phyloP scores from a whole-genome alignment of 2,113 vertebrate genomes.

The Alces alces region DNA sequence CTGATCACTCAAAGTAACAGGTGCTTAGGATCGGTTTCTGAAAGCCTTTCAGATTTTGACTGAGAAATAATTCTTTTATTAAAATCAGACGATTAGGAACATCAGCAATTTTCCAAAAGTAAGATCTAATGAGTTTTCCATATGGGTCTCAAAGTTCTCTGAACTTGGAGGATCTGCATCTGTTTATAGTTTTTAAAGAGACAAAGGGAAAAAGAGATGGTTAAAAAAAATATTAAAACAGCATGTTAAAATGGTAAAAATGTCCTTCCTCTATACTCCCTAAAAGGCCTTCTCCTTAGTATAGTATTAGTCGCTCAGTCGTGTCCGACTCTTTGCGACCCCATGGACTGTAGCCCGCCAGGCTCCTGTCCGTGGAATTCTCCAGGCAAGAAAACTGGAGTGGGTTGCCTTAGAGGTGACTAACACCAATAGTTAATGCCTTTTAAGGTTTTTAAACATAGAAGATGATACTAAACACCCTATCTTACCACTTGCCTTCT shows the following conservation, averaged over 20 bases:
- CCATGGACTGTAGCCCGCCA: no score
- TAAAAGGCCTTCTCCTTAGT: neutral
- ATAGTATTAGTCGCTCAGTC: no score
- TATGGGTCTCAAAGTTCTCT: constrained; percentile 17
- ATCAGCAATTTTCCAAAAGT: neutral
- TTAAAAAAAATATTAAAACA: neutral
- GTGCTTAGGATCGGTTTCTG: neutral
- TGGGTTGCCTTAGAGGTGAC: neutral
- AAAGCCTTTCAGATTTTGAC: constrained; percentile 15
- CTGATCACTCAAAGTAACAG: neutral
- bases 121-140: neutral
- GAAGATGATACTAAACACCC: neutral
- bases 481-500: neutral
- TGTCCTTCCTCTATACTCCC: neutral
- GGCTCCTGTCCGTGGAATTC: no score
- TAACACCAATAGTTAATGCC: neutral
- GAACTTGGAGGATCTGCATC: neutral
- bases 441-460: neutral
- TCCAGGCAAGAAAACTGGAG: no score
- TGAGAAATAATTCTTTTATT: neutral
- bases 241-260: neutral
- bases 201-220: neutral
- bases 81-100: neutral
- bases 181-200: neutral
- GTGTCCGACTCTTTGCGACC: no score